phyloP scores from a whole-genome alignment of 1,140 invertebrate species.

The Dinoponera quadriceps region DNA sequence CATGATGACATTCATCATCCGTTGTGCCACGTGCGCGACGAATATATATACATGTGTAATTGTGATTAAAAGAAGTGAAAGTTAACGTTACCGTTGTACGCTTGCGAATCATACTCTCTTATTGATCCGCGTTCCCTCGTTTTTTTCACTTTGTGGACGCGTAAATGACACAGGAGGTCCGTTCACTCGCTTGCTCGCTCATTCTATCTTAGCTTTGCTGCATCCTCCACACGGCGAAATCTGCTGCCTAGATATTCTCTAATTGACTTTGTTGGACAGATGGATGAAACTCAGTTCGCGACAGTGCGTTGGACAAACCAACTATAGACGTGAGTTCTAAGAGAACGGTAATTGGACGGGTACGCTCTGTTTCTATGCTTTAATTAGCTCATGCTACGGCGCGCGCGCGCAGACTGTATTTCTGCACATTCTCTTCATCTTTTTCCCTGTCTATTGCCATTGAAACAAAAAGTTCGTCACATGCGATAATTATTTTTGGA shows the following conservation, averaged over 20 bases:
- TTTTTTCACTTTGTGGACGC: background rate
- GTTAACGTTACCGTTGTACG: conserved; percentile 20
- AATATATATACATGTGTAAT: conserved; percentile 8
- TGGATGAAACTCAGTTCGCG: conserved; percentile 44
- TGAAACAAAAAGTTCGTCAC: conserved; percentile 68
- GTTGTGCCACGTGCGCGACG: conserved; percentile 32
- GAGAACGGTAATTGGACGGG: conserved; percentile 79
- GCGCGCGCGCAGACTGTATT: conserved; percentile 52
- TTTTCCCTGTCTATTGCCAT: conserved; percentile 57
- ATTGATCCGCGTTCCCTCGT: conserved; percentile 18
- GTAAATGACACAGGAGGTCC: background rate
- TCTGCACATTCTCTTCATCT: conserved; percentile 55
- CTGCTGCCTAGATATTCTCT: conserved; percentile 19
- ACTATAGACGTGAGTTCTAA: conserved; percentile 64
- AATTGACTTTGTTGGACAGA: conserved; percentile 48
- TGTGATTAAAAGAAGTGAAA: conserved; percentile 47
- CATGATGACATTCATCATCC: conserved; percentile 44
- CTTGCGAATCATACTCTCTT: conserved; percentile 31
- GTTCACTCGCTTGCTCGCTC: background rate
- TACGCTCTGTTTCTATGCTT: conserved; percentile 84
- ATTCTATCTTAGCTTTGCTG: background rate
- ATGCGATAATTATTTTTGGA: background rate
- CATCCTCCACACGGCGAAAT: conserved; percentile 8
- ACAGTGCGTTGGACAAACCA: conserved; percentile 55
- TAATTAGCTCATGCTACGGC: conserved; percentile 75